phyloP scores from a whole-genome alignment of 35 echinoderm and acorn worm species.

The Apostichopus parvimensis region DNA sequence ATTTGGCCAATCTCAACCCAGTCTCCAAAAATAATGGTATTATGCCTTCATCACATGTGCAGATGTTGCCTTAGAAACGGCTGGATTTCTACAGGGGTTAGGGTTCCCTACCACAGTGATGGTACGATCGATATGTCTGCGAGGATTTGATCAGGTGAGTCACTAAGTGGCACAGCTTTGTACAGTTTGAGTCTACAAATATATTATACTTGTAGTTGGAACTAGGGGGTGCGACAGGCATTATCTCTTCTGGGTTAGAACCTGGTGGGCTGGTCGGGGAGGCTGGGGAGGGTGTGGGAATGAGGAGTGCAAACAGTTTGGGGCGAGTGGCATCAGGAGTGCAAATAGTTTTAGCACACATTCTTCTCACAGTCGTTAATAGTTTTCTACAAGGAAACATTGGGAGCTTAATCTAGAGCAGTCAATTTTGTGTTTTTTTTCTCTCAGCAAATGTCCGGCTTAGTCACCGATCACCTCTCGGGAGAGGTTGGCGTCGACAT shows the following conservation, averaged over 20 bases:
- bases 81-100: constrained; percentile 89
- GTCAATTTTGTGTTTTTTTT: neutral
- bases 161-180: neutral
- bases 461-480: constrained; percentile 82
- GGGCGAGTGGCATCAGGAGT: neutral
- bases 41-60: neutral
- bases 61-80: constrained; percentile 98
- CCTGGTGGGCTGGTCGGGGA: no score
- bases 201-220: neutral
- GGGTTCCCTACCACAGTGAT: constrained; percentile 94
- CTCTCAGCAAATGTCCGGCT: constrained; percentile 86
- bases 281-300: no score
- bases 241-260: neutral
- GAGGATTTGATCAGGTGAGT: constrained; percentile 97
- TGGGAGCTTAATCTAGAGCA: no score
- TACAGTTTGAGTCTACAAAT: neutral
- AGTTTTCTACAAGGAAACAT: no score
- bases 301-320: no score
- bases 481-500: constrained; percentile 65
- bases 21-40: no score
- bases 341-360: neutral
- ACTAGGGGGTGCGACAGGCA: neutral
- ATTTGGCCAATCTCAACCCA: no score
- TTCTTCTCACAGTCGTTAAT: no score
- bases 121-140: constrained; percentile 96